Percentiles rank a stretch among this genome's conserved stretches.
Conservation (phyloP, 2,797 vertebrate species). For the Cryptoprocta ferox region DNA sequence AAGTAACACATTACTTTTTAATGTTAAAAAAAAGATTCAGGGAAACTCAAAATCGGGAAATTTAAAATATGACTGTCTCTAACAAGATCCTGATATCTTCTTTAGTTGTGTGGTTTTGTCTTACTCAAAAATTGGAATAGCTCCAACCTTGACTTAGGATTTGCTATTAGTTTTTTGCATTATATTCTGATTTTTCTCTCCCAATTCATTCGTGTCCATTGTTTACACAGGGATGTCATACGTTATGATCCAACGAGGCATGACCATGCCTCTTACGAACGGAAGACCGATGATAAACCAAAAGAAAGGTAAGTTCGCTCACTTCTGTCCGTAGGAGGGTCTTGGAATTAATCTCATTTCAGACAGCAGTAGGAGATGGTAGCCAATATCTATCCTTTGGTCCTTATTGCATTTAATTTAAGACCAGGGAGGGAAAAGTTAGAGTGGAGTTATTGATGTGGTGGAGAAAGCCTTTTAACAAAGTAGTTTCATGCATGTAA, state of each 20-base stretch:
- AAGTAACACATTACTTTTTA: too few relatives aligned
- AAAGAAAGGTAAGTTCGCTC: slow-evolving; percentile 91
- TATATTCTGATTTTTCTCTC: slow-evolving; percentile 36
- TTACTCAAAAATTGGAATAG: slow-evolving; percentile 13
- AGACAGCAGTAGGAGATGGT: not conserved
- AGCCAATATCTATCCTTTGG: not conserved
- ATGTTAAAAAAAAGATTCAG: not conserved
- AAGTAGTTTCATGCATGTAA: not conserved
- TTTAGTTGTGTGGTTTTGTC: not conserved
- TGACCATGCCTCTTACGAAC: slow-evolving; percentile 94
- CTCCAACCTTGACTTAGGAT: not conserved
- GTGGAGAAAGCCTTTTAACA: not conserved
- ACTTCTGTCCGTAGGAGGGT: not conserved
- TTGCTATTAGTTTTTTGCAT: not conserved
- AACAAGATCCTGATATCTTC: not conserved
- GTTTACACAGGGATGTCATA: slow-evolving; percentile 89
- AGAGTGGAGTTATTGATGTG: not conserved
- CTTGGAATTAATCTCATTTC: not conserved
- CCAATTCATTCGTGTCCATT: not conserved
- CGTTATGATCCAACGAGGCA: slow-evolving; percentile 95
- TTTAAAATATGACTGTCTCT: slow-evolving; percentile 46
- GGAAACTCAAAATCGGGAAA: not conserved
- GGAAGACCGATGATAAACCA: slow-evolving; percentile 83
- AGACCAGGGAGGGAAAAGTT: not conserved
- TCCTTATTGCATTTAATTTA: not conserved